Evolutionary conservation across 2,888 invertebrate genomes (phyloP), one percentile per base, ranked within the genome.

Genomic region (Heteromyza rotundicornis): DNA sequence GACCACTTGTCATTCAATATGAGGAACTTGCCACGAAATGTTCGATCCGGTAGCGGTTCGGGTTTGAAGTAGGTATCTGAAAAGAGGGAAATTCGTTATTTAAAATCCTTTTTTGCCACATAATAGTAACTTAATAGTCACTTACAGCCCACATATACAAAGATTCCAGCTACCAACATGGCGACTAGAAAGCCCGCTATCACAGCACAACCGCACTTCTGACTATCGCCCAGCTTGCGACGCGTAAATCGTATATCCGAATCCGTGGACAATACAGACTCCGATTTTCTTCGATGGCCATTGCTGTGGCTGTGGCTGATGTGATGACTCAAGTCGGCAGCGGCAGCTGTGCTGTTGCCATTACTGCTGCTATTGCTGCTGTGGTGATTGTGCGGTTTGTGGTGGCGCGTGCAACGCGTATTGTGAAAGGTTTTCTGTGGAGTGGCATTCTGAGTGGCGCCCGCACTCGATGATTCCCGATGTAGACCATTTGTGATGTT

Each of bases 171-270:
- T 64, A 90, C 86, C 49, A 95, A 87, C 27, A 94, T 86, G 67
- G 94, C 88, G 65, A 94, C 87, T 56, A 95, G 87, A 77, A 95
- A 89, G 17, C 92, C 91, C 32, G 94, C 92, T 63, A 94, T 87
- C 62, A 95, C 90, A 73, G 92, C 94, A 83, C 95, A 94, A 74
- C 94, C 94, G 73, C 94, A 93, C 77, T 92, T 89, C 81, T 93
- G 92, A 70, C 93, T 92, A 59, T 92, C 90, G 68, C 92, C 91
- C 70, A 94, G 86, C 84, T 94, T 94, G 75, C 91, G 89, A 58
- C 92, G 87, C 16, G 94, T 94, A 84, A 95, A 95, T 70, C 94
- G 87, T 80, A 95, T 94, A 83, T 95, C 94, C 73, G 94, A 94
- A 86, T 93, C 92, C 69, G 92, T 92, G 1, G 94, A 92, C 73